A percentile compares a stretch with the other conserved stretches of the same genome.
phyloP scores from a whole-genome alignment of 2,113 vertebrate species.

The Trachemys scripta region DNA sequence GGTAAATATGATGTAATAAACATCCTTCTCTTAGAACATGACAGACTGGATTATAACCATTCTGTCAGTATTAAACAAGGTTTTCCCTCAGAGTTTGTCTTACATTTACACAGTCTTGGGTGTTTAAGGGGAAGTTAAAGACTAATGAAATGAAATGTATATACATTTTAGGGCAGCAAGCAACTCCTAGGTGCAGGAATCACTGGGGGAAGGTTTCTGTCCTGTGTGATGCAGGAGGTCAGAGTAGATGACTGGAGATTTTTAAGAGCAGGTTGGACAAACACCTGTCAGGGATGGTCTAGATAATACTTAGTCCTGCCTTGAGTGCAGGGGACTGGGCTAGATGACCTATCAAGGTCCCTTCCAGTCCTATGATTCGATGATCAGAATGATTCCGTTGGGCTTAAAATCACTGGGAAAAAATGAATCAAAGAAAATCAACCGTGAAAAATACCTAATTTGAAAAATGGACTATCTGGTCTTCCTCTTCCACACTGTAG shows the following conservation, averaged over 20 bases:
- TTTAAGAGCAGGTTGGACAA: too few species aligned
- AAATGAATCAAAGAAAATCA: not conserved
- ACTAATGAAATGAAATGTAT: not conserved
- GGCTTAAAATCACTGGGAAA: not conserved
- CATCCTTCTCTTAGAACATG: rapidly evolving
- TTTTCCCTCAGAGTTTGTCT: not conserved
- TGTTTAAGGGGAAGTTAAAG: not conserved
- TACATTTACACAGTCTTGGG: not conserved
- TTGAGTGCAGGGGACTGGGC: too few species aligned
- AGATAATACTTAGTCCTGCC: too few species aligned
- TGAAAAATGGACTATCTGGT: not conserved
- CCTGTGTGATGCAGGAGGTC: not conserved
- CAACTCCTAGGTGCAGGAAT: not conserved
- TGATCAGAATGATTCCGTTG: not conserved
- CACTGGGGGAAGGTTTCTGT: not conserved
- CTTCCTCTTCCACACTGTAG: not conserved
- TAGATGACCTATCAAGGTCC: too few species aligned
- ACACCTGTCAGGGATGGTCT: too few species aligned
- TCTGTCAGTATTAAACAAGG: not conserved
- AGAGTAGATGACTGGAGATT: not conserved
- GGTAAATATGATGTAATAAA: not conserved
- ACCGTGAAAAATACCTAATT: not conserved
- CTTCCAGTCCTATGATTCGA: too few species aligned
- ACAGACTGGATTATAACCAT: not conserved
- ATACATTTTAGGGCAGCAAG: rapidly evolving